Base-by-base conservation (phyloP, 2,113 vertebrate genomes). In the Xiphophorus couchianus region DNA sequence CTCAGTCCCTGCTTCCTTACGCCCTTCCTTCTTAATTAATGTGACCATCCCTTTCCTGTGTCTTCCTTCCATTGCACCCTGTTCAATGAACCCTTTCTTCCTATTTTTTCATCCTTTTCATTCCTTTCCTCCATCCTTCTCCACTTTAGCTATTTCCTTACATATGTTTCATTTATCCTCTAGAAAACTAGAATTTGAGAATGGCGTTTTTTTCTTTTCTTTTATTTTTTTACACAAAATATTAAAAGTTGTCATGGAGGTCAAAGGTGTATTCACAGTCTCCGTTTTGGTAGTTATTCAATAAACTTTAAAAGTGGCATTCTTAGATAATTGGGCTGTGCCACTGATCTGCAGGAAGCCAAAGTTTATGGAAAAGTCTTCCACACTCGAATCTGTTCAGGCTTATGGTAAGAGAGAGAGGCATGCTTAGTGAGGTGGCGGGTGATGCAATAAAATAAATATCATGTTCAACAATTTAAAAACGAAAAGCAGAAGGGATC, bases 311-410 rank as follows among this genome's bases (percentile, higher is more conserved):
- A 83, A 80, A 73, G 72, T 77, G 71, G 73, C 81, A 79, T 84
- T 88, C 69, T 60, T 65, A 84, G 81, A 77, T 90, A 92, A 93
- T 91, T 90, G 84, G 79, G 77, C 63, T 29, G 61, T 69, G 71
- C 74, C 86, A 84, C 81, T 86, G 78, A 87, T 90, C 71, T 81
- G 81, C 74, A 86, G 64, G 87, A 84, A 84, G 54, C 78, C 54
- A 63, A 72, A 74, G 65, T 79, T 69, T 42, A 69, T 60, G 19
- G 60, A n/a, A 61, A 28, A 69, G 65, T 63, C 54, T 62, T 65
- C 39, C 66, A 19, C 33, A 69, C 63, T 61, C 22, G 0, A 17
- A 31, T 54, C 33, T 74, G 44, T 77, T 74, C 74, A 77, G 78
- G 77, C 37, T 65, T 66, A 63, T 58, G 54, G 62, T 28, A 37